A percentile compares a stretch with the other conserved stretches of the same genome.
Conservation (phyloP, 2,797 vertebrate species). For the Epinephelus malabaricus region DNA sequence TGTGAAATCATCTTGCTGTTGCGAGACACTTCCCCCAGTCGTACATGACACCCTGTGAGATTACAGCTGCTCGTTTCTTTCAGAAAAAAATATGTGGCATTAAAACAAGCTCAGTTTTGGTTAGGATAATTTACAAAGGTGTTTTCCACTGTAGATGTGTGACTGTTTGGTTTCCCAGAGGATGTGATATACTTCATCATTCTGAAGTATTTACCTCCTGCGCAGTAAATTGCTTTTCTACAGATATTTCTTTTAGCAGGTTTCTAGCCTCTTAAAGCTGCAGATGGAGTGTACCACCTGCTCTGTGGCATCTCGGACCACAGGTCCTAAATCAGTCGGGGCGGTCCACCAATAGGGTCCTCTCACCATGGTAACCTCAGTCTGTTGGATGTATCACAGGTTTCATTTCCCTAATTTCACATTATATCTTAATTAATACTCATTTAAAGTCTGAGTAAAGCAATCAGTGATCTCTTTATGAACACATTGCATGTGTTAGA, state of each 20-base stretch:
- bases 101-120: background rate
- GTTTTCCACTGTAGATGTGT: constrained; percentile 4
- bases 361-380: background rate
- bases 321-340: constrained; percentile 28
- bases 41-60: background rate
- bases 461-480: too few relatives aligned
- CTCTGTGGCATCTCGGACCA: constrained; percentile 24
- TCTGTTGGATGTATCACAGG: background rate
- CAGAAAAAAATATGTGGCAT: background rate
- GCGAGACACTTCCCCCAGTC: background rate
- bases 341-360: background rate
- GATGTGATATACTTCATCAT: constrained; percentile 20
- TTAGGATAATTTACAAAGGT: background rate
- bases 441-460: too few relatives aligned
- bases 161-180: constrained; percentile 4
- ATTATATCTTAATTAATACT: too few relatives aligned
- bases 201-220: constrained; percentile 7
- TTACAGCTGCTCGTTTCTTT: background rate
- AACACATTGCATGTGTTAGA: too few relatives aligned
- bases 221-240: constrained; percentile 6
- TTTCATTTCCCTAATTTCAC: too few relatives aligned
- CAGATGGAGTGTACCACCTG: constrained; percentile 46
- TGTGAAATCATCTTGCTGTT: background rate
- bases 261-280: constrained; percentile 22
- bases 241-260: background rate